Evolutionary conservation across 2,888 invertebrate species (phyloP).

Genomic region (Biston betularia): DNA sequence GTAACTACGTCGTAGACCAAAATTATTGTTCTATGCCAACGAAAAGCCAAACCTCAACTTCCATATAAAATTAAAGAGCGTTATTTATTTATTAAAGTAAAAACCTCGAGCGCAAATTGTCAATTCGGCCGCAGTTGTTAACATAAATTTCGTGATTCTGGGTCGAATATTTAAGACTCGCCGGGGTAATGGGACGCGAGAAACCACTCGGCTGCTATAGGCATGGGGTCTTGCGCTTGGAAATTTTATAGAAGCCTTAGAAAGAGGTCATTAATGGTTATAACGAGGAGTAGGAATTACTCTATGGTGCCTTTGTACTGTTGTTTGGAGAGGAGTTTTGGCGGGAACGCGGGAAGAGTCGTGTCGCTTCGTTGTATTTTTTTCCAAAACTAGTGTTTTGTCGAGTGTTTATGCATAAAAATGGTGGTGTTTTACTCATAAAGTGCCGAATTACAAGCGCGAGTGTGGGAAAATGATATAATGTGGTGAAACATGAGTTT

Average conservation of each 20-base stretch:
- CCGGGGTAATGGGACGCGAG: constrained; percentile 29
- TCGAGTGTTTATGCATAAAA: no score
- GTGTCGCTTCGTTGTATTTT: no score
- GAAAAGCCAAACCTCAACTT: neutral
- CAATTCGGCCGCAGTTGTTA: constrained; percentile 32
- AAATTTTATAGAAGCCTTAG: constrained; percentile 5
- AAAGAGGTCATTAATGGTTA: constrained; percentile 20
- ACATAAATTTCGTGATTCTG: constrained; percentile 25
- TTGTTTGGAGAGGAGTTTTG: neutral
- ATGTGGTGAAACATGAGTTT: no score
- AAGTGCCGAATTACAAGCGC: no score
- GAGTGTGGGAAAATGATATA: no score
- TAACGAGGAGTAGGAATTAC: constrained; percentile 23
- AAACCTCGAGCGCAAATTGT: constrained; percentile 26
- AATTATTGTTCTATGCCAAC: neutral
- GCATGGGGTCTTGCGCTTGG: neutral
- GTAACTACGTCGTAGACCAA: constrained; percentile 1
- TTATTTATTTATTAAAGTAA: constrained; percentile 23
- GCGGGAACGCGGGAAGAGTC: no score
- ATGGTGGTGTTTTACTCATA: no score
- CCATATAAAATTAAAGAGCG: constrained; percentile 3
- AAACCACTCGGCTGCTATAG: constrained; percentile 19
- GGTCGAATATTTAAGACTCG: constrained; percentile 20
- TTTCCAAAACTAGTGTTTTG: no score
- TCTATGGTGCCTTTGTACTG: neutral